phyloP scores from a whole-genome alignment of 2,113 vertebrate genomes.

The Tachysurus vachellii region DNA sequence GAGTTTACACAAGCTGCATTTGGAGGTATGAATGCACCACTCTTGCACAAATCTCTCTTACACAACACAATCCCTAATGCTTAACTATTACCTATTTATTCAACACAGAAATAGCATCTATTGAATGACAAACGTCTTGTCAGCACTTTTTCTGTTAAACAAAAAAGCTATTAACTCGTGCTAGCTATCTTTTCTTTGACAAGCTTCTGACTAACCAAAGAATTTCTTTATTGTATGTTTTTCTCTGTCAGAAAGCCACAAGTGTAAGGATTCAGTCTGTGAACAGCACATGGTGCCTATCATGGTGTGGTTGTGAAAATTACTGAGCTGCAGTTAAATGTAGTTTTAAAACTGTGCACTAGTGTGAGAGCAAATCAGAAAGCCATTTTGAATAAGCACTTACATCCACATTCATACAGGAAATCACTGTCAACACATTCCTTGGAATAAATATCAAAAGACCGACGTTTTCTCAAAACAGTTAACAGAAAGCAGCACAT shows the following conservation, averaged over 20 bases:
- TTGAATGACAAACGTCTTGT: background rate
- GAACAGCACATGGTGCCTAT: background rate
- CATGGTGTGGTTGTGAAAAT: background rate
- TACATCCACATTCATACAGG: background rate
- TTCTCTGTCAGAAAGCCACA: background rate
- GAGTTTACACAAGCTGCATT: slow-evolving; percentile 17
- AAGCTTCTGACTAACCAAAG: background rate
- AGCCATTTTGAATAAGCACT: background rate
- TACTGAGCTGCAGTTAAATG: background rate
- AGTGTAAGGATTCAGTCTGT: background rate
- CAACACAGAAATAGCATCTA: background rate
- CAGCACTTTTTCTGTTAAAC: background rate
- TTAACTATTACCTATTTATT: background rate
- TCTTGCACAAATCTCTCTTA: background rate
- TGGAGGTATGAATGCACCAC: slow-evolving; percentile 9
- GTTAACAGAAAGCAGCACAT: background rate
- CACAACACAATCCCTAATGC: background rate
- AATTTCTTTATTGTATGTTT: background rate
- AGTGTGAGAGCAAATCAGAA: background rate
- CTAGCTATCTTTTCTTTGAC: background rate
- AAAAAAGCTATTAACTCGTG: background rate
- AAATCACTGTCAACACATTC: slow-evolving; percentile 9
- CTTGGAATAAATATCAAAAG: background rate
- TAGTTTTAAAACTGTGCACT: background rate
- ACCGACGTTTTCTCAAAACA: background rate